Conservation (phyloP, 2,888 invertebrate genomes). For the Morinoia aosen region DNA sequence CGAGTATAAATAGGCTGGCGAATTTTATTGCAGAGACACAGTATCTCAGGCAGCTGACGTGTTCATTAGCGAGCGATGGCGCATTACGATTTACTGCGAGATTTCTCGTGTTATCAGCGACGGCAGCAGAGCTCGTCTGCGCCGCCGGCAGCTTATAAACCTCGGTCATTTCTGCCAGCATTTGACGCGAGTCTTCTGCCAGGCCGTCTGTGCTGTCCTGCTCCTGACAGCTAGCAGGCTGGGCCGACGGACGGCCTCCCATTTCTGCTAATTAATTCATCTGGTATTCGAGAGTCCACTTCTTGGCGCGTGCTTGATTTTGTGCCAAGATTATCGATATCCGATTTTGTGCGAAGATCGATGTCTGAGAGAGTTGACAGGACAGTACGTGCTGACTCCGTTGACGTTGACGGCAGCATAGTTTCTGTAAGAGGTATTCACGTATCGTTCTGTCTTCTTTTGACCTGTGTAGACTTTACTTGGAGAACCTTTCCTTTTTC, state of each 20-base stretch:
- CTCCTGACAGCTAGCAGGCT: neutral
- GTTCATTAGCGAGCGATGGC: neutral
- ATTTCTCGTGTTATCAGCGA: neutral
- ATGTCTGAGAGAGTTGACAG: neutral
- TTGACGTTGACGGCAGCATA: neutral
- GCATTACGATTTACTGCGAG: conserved; percentile 2
- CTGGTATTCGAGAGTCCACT: neutral
- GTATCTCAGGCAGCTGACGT: neutral
- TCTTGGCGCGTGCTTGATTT: neutral
- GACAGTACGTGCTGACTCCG: neutral
- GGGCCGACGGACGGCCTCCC: neutral
- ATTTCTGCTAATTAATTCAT: neutral
- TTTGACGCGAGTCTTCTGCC: neutral
- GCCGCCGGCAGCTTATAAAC: neutral
- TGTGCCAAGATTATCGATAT: neutral
- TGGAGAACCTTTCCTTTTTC: neutral
- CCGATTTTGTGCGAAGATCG: neutral
- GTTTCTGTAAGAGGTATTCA: neutral
- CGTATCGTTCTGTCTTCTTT: neutral
- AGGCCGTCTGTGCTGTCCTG: neutral
- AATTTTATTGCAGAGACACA: neutral
- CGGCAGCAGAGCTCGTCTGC: neutral
- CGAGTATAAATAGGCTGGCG: neutral
- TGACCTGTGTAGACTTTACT: neutral
- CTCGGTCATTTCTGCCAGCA: neutral